Base-by-base conservation (phyloP, 2,888 invertebrate species). In the Crematogaster levior region DNA sequence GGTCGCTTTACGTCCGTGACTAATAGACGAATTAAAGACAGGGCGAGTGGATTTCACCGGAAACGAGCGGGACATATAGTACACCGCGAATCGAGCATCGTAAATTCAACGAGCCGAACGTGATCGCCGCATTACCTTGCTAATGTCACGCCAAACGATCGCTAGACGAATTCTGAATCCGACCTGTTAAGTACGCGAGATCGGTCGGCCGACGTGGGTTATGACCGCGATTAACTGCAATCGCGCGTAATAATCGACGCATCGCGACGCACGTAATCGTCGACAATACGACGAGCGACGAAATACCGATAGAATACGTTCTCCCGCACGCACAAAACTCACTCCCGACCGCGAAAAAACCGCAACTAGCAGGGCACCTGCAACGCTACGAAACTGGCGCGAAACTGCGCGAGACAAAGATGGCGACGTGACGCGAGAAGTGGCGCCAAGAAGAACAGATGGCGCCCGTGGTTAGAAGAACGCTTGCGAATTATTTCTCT, bases 41-140 rank as follows among this genome's bases (percentile, higher is more conserved):
- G 10, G 34, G 1, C 34, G 60, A 60, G 1, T n/a, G n/a, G n/a
- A n/a, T n/a, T n/a, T n/a, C n/a, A n/a, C n/a, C n/a, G n/a, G n/a
- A n/a, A n/a, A n/a, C n/a, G n/a, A n/a, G n/a, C n/a, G n/a, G n/a
- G n/a, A n/a, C n/a, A n/a, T n/a, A n/a, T n/a, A 21, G 4, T 24
- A 61, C 48, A 63, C 2, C 48, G 48, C 24, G 24, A 46, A 61
- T 24, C 34, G 61, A 34, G 30, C 43, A 18, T 74, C 63, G 24
- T 63, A 63, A 48, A n/a, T n/a, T n/a, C n/a, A 63, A 63, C 63
- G 37, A 60, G 37, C 48, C 24, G 46, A 24, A 46, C 18, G 34
- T 30, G 58, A 58, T 58, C 30, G 40, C 6, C 51, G 15, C 18
- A n/a, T n/a, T n/a, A 37, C 15, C 10, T 53, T 43, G n/a, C n/a